Percentiles rank a stretch among this genome's conserved stretches.
Conservation (phyloP, 2,888 invertebrate genomes). For the Agrochola lychnidis region DNA sequence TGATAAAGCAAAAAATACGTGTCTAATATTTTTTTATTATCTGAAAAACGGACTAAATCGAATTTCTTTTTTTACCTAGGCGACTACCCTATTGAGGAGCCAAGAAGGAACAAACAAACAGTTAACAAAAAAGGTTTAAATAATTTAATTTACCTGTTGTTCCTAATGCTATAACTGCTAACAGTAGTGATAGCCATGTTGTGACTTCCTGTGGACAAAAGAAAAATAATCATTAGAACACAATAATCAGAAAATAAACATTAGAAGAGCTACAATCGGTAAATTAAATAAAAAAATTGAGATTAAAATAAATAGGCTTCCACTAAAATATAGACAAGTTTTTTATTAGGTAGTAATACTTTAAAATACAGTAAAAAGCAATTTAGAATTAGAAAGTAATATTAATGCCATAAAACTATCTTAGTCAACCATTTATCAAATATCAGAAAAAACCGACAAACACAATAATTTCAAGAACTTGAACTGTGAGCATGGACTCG, state of each 20-base stretch:
- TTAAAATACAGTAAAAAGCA: background rate
- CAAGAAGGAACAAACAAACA: background rate
- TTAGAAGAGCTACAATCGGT: background rate
- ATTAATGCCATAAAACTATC: slow-evolving; percentile 10
- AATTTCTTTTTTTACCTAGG: too few species aligned
- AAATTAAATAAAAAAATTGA: background rate
- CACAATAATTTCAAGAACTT: slow-evolving; percentile 49
- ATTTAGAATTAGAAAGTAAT: slow-evolving; percentile 8
- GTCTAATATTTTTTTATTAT: too few species aligned
- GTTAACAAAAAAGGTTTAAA: too few species aligned
- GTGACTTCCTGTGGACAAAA: slow-evolving; percentile 83
- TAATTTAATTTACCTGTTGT: slow-evolving; percentile 80
- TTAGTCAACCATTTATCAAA: slow-evolving; percentile 31
- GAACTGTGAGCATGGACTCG: slow-evolving; percentile 50
- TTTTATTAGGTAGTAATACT: background rate
- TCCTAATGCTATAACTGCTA: slow-evolving; percentile 82
- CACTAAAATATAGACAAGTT: background rate
- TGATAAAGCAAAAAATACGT: too few species aligned
- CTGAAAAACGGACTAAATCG: too few species aligned
- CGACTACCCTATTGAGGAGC: too few species aligned
- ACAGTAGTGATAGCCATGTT: slow-evolving; percentile 79
- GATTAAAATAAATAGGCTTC: background rate
- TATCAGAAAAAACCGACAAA: slow-evolving; percentile 21
- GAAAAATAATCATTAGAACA: slow-evolving; percentile 42
- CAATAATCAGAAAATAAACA: background rate